phyloP scores from a whole-genome alignment of 2,888 invertebrate species.

The Meteorus cinctellus region DNA sequence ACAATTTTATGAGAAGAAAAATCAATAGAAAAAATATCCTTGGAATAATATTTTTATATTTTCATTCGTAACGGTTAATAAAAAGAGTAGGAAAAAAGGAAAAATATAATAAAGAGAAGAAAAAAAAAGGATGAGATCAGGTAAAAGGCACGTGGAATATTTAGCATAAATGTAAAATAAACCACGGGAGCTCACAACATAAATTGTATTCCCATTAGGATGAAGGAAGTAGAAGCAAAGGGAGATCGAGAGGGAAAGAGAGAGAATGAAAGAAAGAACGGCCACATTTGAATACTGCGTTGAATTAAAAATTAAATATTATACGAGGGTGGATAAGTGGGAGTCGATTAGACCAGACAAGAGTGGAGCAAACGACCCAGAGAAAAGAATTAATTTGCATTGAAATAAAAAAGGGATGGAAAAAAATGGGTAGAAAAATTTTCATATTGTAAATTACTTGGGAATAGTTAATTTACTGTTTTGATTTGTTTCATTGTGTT shows the following conservation, averaged over 20 bases:
- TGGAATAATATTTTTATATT: constrained; percentile 2
- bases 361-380: constrained; percentile 39
- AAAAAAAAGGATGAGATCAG: constrained; percentile 31
- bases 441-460: constrained; percentile 13
- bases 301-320: constrained; percentile 73
- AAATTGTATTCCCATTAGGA: constrained; percentile 73
- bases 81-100: constrained; percentile 11
- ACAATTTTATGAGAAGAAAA: background rate
- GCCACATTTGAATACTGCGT: constrained; percentile 68
- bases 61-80: constrained; percentile 15
- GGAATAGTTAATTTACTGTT: background rate
- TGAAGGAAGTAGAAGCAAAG: constrained; percentile 45
- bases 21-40: background rate
- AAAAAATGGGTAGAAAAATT: background rate
- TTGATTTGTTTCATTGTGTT: background rate
- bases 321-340: constrained; percentile 58
- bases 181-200: constrained; percentile 61
- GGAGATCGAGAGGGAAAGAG: constrained; percentile 26
- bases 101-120: constrained; percentile 18
- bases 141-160: constrained; percentile 59
- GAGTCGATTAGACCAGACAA: constrained; percentile 62
- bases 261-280: constrained; percentile 38
- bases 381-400: constrained; percentile 41
- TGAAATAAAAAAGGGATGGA: constrained; percentile 17
- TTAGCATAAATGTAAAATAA: constrained; percentile 71